phyloP scores from a whole-genome alignment of 2,113 vertebrate species.

The Lepus europaeus region DNA sequence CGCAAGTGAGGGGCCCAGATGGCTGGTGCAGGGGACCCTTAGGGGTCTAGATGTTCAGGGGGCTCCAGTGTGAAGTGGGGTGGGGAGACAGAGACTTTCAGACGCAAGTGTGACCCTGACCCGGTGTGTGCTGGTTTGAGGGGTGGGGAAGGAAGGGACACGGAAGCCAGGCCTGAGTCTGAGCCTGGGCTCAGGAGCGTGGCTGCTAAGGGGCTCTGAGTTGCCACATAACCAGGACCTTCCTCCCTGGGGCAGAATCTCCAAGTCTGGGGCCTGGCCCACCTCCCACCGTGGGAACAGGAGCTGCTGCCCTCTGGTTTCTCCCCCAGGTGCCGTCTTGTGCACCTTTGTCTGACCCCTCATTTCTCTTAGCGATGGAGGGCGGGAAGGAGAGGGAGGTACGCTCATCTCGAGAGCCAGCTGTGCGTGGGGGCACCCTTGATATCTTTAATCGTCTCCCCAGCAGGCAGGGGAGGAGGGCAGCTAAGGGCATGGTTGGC shows the following conservation, averaged over 20 bases:
- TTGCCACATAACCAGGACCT: not conserved
- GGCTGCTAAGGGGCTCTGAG: not conserved
- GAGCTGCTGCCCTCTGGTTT: not conserved
- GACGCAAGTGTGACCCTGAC: not conserved
- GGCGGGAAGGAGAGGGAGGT: not conserved
- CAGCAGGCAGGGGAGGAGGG: not conserved
- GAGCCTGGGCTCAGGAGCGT: not conserved
- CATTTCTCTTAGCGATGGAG: not conserved
- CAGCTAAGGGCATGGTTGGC: not conserved
- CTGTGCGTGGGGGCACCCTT: not conserved
- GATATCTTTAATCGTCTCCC: not conserved
- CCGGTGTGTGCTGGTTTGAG: not conserved
- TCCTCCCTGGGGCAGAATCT: not conserved
- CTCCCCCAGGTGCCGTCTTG: not conserved
- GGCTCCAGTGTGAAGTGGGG: not conserved
- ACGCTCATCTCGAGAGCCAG: not conserved
- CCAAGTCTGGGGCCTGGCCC: not conserved
- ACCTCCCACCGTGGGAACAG: too few species aligned
- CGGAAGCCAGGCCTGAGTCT: not conserved
- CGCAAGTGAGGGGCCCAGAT: not conserved
- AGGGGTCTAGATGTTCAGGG: not conserved
- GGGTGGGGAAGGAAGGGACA: not conserved
- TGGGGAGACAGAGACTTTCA: not conserved
- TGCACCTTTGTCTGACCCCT: not conserved
- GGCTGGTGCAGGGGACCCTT: not conserved